A percentile compares a stretch with the other conserved stretches of the same genome.
phyloP scores from a whole-genome alignment of 2,888 invertebrate species.

The Tholera decimalis region DNA sequence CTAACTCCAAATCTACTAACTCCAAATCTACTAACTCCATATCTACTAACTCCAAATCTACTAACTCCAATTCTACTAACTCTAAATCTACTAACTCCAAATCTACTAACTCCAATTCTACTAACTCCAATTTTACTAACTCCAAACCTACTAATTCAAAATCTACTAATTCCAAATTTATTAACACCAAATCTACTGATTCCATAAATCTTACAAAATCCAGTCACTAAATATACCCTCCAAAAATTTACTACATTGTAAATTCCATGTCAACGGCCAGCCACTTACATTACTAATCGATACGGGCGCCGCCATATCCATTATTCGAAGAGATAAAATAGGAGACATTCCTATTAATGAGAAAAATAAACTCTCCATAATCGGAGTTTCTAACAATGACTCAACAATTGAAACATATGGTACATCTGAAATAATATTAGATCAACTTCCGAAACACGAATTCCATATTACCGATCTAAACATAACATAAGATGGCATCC shows the following conservation, averaged over 20 bases:
- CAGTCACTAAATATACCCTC: not conserved
- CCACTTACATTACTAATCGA: not conserved
- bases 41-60: too few species aligned
- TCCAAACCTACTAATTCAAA: not conserved
- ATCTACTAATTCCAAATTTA: not conserved
- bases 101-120: not conserved
- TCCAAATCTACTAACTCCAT: not conserved
- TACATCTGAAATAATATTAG: not conserved
- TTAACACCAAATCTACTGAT: not conserved
- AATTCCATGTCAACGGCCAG: not conserved
- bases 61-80: too few species aligned
- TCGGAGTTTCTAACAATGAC: not conserved
- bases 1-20: not conserved
- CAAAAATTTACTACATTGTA: not conserved
- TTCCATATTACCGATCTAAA: not conserved
- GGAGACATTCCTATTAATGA: not conserved
- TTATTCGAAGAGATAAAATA: not conserved
- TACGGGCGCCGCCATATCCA: not conserved
- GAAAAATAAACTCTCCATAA: not conserved
- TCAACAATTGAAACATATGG: not conserved
- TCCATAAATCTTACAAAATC: not conserved
- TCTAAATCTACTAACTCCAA: not conserved
- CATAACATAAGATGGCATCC: not conserved
- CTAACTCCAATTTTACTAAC: not conserved
- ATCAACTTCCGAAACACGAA: not conserved